phyloP scores from a whole-genome alignment of 2,888 invertebrate genomes.

The Polymixis lichenea region DNA sequence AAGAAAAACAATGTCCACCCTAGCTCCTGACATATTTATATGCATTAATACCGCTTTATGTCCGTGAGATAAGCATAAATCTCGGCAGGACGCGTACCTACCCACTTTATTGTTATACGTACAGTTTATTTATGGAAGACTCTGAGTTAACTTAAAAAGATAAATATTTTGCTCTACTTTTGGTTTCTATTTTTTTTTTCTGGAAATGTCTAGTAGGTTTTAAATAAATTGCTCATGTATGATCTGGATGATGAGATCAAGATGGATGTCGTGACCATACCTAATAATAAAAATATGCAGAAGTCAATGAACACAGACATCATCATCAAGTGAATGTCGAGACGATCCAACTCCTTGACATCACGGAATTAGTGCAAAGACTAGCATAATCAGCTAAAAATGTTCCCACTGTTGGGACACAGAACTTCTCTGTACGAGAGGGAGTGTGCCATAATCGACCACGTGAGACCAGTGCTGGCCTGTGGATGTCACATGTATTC shows the following conservation, averaged over 20 bases:
- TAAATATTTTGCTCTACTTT: constrained; percentile 20
- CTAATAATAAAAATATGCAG: no score
- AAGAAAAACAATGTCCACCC: constrained; percentile 59
- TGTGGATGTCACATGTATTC: no score
- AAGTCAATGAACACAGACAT: no score
- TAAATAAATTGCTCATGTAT: not conserved
- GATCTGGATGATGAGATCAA: not conserved
- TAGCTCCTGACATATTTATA: constrained; percentile 85
- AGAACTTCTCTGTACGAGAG: no score
- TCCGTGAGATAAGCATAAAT: constrained; percentile 86
- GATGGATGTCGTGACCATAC: no score
- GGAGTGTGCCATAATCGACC: no score
- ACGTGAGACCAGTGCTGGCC: no score
- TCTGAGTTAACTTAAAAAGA: constrained; percentile 26
- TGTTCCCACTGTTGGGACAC: no score
- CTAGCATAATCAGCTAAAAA: no score
- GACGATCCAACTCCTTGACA: no score
- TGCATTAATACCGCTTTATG: constrained; percentile 87
- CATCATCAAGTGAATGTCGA: no score
- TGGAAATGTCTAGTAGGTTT: not conserved
- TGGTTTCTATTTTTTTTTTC: constrained; percentile 3
- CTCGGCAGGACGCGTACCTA: constrained; percentile 80
- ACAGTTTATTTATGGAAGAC: constrained; percentile 80
- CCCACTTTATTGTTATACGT: constrained; percentile 82
- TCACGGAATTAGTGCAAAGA: no score